Conservation (phyloP, 2,888 invertebrate species). For the Epicampocera succincta region DNA sequence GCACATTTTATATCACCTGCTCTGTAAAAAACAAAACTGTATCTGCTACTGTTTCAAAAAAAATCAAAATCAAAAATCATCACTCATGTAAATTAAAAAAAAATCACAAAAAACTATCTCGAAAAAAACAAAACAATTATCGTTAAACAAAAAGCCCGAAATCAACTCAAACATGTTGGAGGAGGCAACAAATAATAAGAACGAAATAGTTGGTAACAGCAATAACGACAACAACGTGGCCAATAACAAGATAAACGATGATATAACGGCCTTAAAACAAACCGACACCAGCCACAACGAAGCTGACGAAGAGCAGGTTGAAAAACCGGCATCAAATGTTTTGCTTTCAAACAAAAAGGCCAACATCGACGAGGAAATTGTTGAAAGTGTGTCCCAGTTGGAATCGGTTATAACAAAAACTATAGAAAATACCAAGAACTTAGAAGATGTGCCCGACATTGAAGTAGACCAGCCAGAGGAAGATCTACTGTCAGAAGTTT, state of each 20-base stretch:
- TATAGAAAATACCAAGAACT: constrained; percentile 81
- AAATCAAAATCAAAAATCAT: constrained; percentile 14
- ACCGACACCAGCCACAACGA: constrained; percentile 49
- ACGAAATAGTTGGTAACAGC: constrained; percentile 2
- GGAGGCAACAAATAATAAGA: constrained; percentile 58
- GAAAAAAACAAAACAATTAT: no score
- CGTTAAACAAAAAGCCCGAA: constrained; percentile 61
- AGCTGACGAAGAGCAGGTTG: constrained; percentile 6
- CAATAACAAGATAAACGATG: constrained; percentile 39
- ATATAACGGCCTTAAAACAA: constrained; percentile 65
- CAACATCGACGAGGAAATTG: constrained; percentile 78
- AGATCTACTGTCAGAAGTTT: constrained; percentile 72
- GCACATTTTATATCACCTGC: constrained; percentile 63
- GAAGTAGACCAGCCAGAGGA: constrained; percentile 72
- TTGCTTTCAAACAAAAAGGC: constrained; percentile 70
- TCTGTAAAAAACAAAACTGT: constrained; percentile 26
- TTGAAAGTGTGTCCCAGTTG: constrained; percentile 79
- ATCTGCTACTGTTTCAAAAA: not conserved
- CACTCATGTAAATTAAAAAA: constrained; percentile 16
- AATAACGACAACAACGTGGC: constrained; percentile 13
- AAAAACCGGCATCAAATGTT: constrained; percentile 51
- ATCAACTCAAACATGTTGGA: constrained; percentile 68
- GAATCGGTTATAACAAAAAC: constrained; percentile 82
- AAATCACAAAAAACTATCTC: constrained; percentile 6
- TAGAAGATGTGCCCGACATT: constrained; percentile 78